Base-by-base conservation (phyloP, 2,888 invertebrate genomes). In the Metopia argyrocephala region DNA sequence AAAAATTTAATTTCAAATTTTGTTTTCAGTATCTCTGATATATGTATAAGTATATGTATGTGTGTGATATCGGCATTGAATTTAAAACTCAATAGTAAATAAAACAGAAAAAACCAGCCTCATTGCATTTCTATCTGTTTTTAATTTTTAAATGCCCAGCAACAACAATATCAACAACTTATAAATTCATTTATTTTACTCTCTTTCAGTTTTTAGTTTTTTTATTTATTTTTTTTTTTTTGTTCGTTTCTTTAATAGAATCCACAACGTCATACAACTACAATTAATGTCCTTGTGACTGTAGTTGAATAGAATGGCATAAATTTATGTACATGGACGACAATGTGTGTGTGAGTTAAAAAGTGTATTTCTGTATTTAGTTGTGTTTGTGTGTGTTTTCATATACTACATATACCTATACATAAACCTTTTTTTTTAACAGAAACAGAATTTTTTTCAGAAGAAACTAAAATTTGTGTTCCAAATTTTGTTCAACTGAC, bases 271-370 rank as follows among this genome's bases (percentile, higher is more conserved):
- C 27, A 21, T n/a, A 69, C 69, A 76, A 76, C 54, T n/a, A 69
- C 69, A 76, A 76, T 62, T 76, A 5, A 76, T 61, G 62, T 76
- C 76, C 68, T 76, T 69, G 76, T 48, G 45, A 56, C 38, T 62
- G 64, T 52, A n/a, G n/a, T n/a, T n/a, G n/a, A n/a, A n/a, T n/a
- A 64, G 46, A 65, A 74, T 59, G 45, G 27, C 50, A 59, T 48
- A 65, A 7, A 31, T 74, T 48, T 38, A 12, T 38, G 38, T 38
- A 15, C 15, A 3, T 38, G 31, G 7, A 31, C 12, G 31, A 12
- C 9, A 12, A 12, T 31, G 12, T 31, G 31, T 31, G 0, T 31
- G 31, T 12, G 12, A 31, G 12, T 31, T 31, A 12, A 12, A 6
- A 6, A 38, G 38, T 9, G 38, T 12, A 38, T n/a, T n/a, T n/a